Evolutionary conservation across 2,888 invertebrate genomes (phyloP), one percentile per base, ranked within the genome.

Genomic region (Erpobdella octoculata): DNA sequence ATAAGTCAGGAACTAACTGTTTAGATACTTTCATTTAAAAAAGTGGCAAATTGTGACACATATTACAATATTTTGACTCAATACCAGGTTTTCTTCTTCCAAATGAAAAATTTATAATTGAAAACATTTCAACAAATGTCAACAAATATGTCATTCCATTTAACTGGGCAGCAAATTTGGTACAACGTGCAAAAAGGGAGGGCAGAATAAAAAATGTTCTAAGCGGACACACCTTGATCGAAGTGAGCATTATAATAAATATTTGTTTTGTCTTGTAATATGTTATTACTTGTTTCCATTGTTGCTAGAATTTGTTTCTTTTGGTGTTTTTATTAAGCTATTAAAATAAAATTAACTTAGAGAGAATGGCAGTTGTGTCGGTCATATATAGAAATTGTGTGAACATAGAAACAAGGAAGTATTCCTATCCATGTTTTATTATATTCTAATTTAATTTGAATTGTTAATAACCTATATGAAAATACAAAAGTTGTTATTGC

Each of bases 71-170:
- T 41, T 15, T 15, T 41, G n/a, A 41, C n/a, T 41, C 18, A 36
- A 31, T 59, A 67, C 36, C 62, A 72, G 72, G 72, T 33, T 72
- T 72, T 72, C 53, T 72, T 25, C 5, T 68, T 37, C 35, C 72
- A n/a, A 18, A 53, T 28, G 72, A 72, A 31, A 59, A 58, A 53
- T 25, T 33, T 1, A n/a, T 21, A n/a, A 38, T 67, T 37, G 53
- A 72, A 36, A 59, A 58, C 28, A 37, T 72, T 12, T 21, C 3
- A 21, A 38, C 33, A 3, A 28, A 21, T 1, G 33, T 53, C 35
- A 68, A 67, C 46, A 68, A 68, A 33, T 72, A 68, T 36, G 18
- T 72, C 38, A 38, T 72, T 8, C 72, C 72, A 25, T 59, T 68
- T 25, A 25, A 21, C 1, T 72, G 72, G 72, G 72, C 72, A n/a